Evolutionary conservation across 1,140 invertebrate genomes (phyloP), one percentile per base, ranked within the genome.

Genomic region (Nymphalis io): DNA sequence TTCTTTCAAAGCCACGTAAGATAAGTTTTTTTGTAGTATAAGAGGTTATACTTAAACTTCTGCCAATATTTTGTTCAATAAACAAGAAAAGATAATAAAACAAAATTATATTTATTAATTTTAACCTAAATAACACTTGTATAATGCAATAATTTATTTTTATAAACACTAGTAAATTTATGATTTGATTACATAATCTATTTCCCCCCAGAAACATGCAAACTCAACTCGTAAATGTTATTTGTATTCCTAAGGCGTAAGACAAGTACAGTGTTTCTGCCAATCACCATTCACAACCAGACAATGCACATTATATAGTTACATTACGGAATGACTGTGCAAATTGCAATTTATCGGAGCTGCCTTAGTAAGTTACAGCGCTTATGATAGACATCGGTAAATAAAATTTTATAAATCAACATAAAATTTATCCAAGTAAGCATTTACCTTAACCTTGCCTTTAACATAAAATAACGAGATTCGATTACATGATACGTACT

Each of bases 231-330:
- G 55, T 23, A 42, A 64, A 58, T 44, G 48, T 12, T 21, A 63
- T 70, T 70, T 59, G 61, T 51, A 70, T 61, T 70, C 68, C 13
- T 60, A 16, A 60, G 18, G 60, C 12, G 67, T 57, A 53, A 57
- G 38, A 57, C 67, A 57, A 21, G 55, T 58, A 44, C 55, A 53
- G 38, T 20, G 59, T 44, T 23, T 46, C 23, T 48, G 42, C 62
- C 57, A 33, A 71, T 39, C 62, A 21, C 44, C 62, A 60, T 71
- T 55, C 57, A 65, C 62, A 65, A 60, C 68, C 61, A 60, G 61
- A 71, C 62, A 33, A 57, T 59, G 60, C 69, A 70, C 59, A 70
- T 63, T 62, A 62, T 44, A 48, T 63, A 58, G 46, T 55, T 10
- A 48, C 61, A 57, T 62, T 13, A 48, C 44, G 57, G 61, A 65